Evolutionary conservation across 2,888 invertebrate species (phyloP).

Genomic region (Yponomeuta sedellus): DNA sequence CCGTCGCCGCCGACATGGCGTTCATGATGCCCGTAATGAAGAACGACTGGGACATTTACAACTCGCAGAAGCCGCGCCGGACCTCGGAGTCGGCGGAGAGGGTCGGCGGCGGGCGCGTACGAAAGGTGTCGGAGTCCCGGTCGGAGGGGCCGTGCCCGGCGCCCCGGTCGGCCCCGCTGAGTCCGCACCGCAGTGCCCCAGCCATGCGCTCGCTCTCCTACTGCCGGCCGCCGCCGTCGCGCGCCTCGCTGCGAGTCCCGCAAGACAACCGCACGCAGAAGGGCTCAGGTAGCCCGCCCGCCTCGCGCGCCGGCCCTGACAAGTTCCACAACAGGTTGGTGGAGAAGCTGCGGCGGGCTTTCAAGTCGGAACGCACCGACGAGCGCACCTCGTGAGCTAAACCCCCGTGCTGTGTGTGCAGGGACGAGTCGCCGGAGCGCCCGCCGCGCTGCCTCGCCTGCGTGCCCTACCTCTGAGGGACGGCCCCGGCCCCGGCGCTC

Average conservation of each 20-base stretch:
- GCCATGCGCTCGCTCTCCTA: conserved; percentile 77
- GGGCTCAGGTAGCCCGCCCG: conserved; percentile 81
- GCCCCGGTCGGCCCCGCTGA: conserved; percentile 74
- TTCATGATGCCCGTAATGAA: conserved; percentile 97
- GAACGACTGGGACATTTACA: conserved; percentile 95
- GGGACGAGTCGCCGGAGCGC: conserved; percentile 66
- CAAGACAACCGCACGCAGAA: conserved; percentile 78
- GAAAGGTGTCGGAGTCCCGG: conserved; percentile 85
- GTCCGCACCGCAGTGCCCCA: conserved; percentile 82
- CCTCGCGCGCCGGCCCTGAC: conserved; percentile 77
- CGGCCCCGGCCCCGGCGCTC: conserved; percentile 35
- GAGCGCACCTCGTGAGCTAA: conserved; percentile 75
- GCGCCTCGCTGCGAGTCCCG: conserved; percentile 77
- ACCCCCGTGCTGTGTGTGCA: conserved; percentile 64
- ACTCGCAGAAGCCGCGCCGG: conserved; percentile 85
- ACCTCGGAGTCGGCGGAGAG: conserved; percentile 81
- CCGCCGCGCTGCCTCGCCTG: conserved; percentile 61
- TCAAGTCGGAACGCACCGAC: conserved; percentile 73
- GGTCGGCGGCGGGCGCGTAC: conserved; percentile 62
- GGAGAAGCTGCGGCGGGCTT: conserved; percentile 85
- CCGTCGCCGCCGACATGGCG: conserved; percentile 82
- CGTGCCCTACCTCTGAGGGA: conserved; percentile 67
- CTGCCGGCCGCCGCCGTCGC: conserved; percentile 67
- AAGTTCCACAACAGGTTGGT: conserved; percentile 88
- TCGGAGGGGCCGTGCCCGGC: conserved; percentile 84